Conservation (phyloP, 2,797 vertebrate genomes). For the Dicrostonyx torquatus region DNA sequence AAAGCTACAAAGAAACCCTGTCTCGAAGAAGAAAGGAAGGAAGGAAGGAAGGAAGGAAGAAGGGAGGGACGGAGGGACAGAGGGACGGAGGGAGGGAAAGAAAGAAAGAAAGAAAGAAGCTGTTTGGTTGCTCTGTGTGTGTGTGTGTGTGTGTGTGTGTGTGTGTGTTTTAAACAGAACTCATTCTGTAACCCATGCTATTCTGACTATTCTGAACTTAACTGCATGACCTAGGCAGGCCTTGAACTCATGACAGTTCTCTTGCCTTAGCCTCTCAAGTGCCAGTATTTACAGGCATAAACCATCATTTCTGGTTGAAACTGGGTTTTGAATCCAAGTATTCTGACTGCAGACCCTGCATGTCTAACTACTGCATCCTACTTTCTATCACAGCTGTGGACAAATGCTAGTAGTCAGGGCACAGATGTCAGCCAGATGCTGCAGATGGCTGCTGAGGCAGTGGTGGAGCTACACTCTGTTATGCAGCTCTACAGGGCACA, state of each 20-base stretch:
- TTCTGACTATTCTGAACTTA: not conserved
- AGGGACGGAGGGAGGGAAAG: no score
- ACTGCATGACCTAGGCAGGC: not conserved
- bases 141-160: not conserved
- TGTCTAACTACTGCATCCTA: not conserved
- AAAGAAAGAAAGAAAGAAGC: not conserved
- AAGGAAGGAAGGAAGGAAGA: no score
- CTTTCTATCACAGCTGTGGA: not conserved
- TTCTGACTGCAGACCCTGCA: not conserved
- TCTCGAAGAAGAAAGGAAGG: no score
- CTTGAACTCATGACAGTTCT: not conserved
- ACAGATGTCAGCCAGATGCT: constrained; percentile 34
- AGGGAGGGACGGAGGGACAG: no score
- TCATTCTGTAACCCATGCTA: not conserved
- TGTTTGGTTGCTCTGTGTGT: no score
- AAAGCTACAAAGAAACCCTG: no score
- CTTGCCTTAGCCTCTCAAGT: not conserved
- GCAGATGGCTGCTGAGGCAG: not conserved
- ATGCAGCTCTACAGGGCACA: not conserved
- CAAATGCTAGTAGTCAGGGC: not conserved
- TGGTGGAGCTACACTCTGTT: not conserved
- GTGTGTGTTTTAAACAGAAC: not conserved
- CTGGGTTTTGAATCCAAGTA: not conserved
- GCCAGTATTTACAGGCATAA: not conserved
- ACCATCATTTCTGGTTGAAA: not conserved